Base-by-base conservation (phyloP, 2,888 invertebrate species). In the Cordilura impudica region DNA sequence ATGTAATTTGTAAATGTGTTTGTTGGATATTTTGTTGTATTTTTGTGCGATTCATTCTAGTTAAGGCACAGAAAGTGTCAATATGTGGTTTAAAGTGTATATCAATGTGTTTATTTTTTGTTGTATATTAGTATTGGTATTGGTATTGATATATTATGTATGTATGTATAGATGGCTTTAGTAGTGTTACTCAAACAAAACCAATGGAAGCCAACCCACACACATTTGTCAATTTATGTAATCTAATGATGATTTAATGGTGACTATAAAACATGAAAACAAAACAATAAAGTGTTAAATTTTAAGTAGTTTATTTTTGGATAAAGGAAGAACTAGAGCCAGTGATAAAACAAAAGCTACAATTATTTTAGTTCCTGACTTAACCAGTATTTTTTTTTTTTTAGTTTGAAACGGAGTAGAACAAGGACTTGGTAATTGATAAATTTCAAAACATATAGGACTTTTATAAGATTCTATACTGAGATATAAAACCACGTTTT, bases 221-320 rank as follows among this genome's bases (percentile, higher is more conserved):
- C 19, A 31, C 58, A 66, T 78, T 78, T 65, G 69, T 74, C 65
- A 78, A 66, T 78, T 74, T 69, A 35, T 74, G 73, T 74, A 69
- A 78, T 70, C 74, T 70, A 74, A 69, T 70, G 74, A 74, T 78
- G 70, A 78, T 74, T 78, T 78, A 78, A 78, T 78, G 65, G 73
- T 29, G 60, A 60, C 35, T 49, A 53, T 47, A 21, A 39, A 39
- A 39, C n/a, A 39, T 39, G 12, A 12, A 39, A 12, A 39, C 35
- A 39, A n/a, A n/a, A n/a, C n/a, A n/a, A n/a, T n/a, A n/a, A 39
- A 39, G 35, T 39, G 35, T 39, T 39, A 39, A 39, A 1, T 35
- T 35, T 35, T 12, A 26, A 26, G 6, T 6, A 26, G 26, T 3
- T 26, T 3, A 26, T 29, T 29, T 10, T 2, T 31, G 12, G 2